Percentiles rank a stretch among this genome's conserved stretches.
Evolutionary conservation across 2,113 vertebrate species (phyloP).

Genomic region (Orthonyx spaldingii): DNA sequence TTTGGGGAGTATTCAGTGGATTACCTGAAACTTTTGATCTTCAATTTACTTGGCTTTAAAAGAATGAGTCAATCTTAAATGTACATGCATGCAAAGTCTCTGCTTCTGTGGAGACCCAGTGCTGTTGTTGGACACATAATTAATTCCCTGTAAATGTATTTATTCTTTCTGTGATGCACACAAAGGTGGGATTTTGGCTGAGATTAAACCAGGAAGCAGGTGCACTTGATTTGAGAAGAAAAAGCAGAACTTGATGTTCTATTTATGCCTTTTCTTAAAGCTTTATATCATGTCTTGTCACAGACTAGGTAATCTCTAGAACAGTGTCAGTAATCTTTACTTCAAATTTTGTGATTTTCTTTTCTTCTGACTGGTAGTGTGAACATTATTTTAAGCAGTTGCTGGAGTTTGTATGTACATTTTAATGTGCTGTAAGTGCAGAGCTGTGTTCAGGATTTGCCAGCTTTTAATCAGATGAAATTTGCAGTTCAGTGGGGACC

Average conservation of each 20-base stretch:
- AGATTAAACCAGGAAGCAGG: background rate
- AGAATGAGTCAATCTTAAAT: background rate
- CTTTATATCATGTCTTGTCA: background rate
- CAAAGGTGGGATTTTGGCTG: background rate
- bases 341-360: background rate
- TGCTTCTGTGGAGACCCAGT: background rate
- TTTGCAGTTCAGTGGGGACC: background rate
- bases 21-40: background rate
- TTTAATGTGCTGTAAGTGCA: background rate
- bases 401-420: background rate
- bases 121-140: background rate
- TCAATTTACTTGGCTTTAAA: background rate
- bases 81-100: background rate
- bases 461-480: background rate
- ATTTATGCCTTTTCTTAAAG: background rate
- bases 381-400: background rate
- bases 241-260: background rate
- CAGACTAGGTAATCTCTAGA: background rate
- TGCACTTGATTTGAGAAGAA: background rate
- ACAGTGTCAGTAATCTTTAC: background rate
- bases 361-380: background rate
- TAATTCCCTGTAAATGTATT: background rate
- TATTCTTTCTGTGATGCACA: background rate
- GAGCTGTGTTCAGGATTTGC: background rate
- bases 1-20: background rate